Percentiles rank a stretch among this genome's conserved stretches.
Conservation (phyloP, 2,797 vertebrate genomes). For the Strix occidentalis region DNA sequence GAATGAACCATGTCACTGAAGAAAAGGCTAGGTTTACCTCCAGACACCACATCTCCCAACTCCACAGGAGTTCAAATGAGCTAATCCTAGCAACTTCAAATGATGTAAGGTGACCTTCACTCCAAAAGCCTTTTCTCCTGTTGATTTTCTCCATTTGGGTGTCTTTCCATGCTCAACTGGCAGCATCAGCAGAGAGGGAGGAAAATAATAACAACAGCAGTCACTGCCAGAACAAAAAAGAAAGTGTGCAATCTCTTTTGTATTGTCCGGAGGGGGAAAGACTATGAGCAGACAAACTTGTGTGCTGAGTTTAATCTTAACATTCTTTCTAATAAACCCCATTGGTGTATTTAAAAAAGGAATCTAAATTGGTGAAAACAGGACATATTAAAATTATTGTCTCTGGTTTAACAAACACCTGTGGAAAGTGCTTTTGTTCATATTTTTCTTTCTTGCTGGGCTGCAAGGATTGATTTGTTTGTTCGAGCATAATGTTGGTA, state of each 20-base stretch:
- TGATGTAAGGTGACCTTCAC: neutral
- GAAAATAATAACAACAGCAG: neutral
- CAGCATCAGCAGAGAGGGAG: neutral
- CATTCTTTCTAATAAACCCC: neutral
- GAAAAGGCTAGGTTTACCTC: neutral
- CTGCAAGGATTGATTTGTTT: neutral
- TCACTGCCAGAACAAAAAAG: neutral
- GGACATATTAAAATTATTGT: neutral
- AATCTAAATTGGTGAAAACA: neutral
- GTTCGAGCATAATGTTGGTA: neutral
- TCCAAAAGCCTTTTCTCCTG: neutral
- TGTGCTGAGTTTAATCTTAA: neutral
- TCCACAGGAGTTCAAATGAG: neutral
- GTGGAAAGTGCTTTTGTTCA: neutral
- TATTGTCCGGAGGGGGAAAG: neutral
- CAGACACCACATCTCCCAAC: neutral
- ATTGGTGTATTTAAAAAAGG: neutral
- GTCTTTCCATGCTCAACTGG: constrained; percentile 24
- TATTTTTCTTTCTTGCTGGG: neutral
- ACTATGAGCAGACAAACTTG: neutral
- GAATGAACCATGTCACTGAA: neutral
- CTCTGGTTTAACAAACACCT: neutral
- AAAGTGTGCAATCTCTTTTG: neutral
- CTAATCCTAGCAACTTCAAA: neutral
- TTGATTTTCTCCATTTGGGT: neutral